Percentiles rank a stretch among this genome's conserved stretches.
These are phyloP conservation scores for Rhorus exstirpatorius DNA, from an alignment of 2,888 invertebrate species.

Conservation along the genomic window DNA sequence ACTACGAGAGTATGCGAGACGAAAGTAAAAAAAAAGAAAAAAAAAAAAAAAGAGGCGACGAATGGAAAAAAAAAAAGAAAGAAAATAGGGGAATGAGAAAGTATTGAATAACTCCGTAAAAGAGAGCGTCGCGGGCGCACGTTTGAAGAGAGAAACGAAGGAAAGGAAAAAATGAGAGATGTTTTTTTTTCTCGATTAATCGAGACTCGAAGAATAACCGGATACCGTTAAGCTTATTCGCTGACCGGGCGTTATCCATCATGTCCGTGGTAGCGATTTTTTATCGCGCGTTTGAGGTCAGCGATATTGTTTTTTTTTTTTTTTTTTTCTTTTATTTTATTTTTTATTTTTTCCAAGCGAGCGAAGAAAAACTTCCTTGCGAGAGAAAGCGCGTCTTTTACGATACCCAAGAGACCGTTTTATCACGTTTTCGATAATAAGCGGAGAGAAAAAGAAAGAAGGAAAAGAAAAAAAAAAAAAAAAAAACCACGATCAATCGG, in stretches of 20 bases:
- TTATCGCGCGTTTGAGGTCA: slow-evolving; percentile 8
- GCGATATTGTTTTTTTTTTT: slow-evolving; percentile 6
- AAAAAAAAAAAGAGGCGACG: slow-evolving; percentile 19
- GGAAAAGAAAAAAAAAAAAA: slow-evolving; percentile 13
- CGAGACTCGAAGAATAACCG: slow-evolving; percentile 35
- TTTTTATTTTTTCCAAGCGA: slow-evolving; percentile 6
- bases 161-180: slow-evolving; percentile 6
- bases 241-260: slow-evolving; percentile 20
- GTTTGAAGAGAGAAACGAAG: slow-evolving; percentile 1
- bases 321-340: too few relatives aligned
- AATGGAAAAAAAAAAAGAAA: slow-evolving; percentile 26
- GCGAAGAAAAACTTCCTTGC: slow-evolving; percentile 8
- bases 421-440: slow-evolving; percentile 33
- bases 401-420: slow-evolving; percentile 23
- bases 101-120: slow-evolving; percentile 53
- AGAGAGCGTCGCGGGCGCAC: slow-evolving; percentile 16
- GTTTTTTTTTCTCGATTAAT: slow-evolving; percentile 61
- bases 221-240: too few relatives aligned
- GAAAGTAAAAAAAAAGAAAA: slow-evolving; percentile 39
- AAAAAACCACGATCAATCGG: slow-evolving; percentile 14
- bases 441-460: slow-evolving; percentile 30
- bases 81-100: slow-evolving; percentile 27
- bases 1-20: slow-evolving; percentile 39
- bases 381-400: slow-evolving; percentile 23
- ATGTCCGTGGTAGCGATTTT: slow-evolving; percentile 4